Conservation (phyloP, 2,888 invertebrate genomes). For the Plebejus melissa region DNA sequence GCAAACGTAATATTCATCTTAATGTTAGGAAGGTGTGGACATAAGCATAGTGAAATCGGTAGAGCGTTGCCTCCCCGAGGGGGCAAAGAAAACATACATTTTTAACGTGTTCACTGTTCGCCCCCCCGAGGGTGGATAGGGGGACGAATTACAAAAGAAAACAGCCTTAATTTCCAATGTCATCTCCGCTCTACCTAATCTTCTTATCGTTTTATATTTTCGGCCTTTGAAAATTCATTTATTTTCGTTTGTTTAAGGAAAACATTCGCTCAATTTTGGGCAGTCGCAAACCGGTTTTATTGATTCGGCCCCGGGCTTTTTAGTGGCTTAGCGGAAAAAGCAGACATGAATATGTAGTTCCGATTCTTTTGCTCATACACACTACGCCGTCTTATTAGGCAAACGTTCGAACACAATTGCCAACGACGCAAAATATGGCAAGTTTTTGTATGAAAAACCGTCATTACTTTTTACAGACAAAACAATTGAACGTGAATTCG, state of each 20-base stretch:
- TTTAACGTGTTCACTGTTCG: constrained; percentile 64
- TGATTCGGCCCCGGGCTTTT: constrained; percentile 46
- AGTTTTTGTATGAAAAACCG: constrained; percentile 2
- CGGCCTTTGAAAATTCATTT: constrained; percentile 77
- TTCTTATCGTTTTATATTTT: constrained; percentile 78
- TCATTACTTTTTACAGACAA: background rate
- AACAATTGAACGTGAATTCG: background rate
- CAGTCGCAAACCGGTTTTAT: constrained; percentile 50
- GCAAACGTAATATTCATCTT: constrained; percentile 22
- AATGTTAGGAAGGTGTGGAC: constrained; percentile 33
- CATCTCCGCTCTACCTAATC: constrained; percentile 78
- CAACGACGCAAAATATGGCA: background rate
- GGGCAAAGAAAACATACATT: constrained; percentile 68
- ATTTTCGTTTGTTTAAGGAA: constrained; percentile 77
- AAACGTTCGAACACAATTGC: background rate
- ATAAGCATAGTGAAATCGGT: constrained; percentile 49
- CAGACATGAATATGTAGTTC: constrained; percentile 30
- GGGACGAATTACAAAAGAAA: constrained; percentile 78
- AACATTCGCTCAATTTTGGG: constrained; percentile 51
- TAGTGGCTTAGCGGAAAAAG: constrained; percentile 33
- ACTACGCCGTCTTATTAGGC: constrained; percentile 2
- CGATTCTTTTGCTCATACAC: constrained; percentile 25
- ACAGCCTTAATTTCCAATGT: constrained; percentile 79
- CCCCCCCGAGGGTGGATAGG: constrained; percentile 59
- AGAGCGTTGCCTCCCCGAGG: constrained; percentile 51